A percentile compares a stretch with the other conserved stretches of the same genome.
Evolutionary conservation across 2,888 invertebrate genomes (phyloP).

Genomic region (Rapana venosa): DNA sequence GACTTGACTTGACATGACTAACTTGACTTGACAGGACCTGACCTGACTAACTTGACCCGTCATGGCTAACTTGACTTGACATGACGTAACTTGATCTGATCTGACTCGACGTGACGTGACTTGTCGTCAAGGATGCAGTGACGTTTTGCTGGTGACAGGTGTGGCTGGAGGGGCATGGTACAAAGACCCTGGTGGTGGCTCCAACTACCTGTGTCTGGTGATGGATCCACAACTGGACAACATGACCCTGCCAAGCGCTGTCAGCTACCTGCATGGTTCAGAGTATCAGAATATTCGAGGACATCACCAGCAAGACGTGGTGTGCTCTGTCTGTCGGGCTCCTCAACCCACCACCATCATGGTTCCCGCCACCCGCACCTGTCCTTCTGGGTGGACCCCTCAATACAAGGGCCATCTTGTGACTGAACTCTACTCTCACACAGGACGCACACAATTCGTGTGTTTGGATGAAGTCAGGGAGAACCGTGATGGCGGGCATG

Average conservation of each 20-base stretch:
- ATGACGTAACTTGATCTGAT: neutral
- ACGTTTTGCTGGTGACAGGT: neutral
- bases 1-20: neutral
- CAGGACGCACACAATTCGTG: conserved; percentile 2
- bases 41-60: neutral
- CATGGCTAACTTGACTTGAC: neutral
- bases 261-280: conserved; percentile 1
- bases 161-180: conserved; percentile 2
- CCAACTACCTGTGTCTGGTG: conserved; percentile 25
- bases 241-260: neutral
- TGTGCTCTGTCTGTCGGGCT: conserved; percentile 34
- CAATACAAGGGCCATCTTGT: conserved; percentile 32
- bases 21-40: neutral
- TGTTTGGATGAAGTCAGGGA: conserved; percentile 20
- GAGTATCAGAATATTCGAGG: conserved; percentile 7
- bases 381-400: conserved; percentile 22
- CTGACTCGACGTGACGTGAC: no score
- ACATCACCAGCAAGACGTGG: conserved; percentile 27
- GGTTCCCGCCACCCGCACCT: conserved; percentile 34
- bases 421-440: neutral
- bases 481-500: neutral
- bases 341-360: conserved; percentile 37
- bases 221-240: neutral
- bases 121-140: no score
- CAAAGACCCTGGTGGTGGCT: neutral